Conservation (phyloP, 2,113 vertebrate species). For the Xiphorhynchus elegans region DNA sequence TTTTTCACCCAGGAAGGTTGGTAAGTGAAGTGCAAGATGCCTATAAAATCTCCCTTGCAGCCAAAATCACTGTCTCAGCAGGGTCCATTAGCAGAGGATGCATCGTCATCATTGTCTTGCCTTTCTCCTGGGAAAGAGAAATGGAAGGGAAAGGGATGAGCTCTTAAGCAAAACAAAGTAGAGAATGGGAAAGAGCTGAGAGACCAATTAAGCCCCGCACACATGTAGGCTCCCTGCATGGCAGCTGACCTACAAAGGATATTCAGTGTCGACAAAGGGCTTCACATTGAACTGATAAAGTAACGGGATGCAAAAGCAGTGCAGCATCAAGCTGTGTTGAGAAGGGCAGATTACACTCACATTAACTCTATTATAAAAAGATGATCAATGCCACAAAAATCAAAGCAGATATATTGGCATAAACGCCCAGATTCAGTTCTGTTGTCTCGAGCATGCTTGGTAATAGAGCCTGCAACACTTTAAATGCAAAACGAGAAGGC, state of each 20-base stretch:
- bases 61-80: not conserved
- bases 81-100: not conserved
- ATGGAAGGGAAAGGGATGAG: not conserved
- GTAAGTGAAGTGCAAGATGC: not conserved
- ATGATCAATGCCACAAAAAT: not conserved
- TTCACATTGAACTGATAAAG: not conserved
- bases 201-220: constrained; percentile 21
- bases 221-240: not conserved
- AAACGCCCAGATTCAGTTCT: not conserved
- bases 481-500: not conserved
- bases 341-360: not conserved
- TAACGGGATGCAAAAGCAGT: not conserved
- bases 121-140: constrained; percentile 6
- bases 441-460: not conserved
- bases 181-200: not conserved
- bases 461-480: not conserved
- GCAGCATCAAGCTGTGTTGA: not conserved
- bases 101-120: not conserved
- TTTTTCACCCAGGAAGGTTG: not conserved
- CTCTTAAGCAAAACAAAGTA: constrained; percentile 21
- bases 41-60: not conserved
- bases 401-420: not conserved
- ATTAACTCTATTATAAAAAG: not conserved
- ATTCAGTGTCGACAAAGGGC: not conserved
- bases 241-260: constrained; percentile 46